Percentiles rank a stretch among this genome's conserved stretches.
These are phyloP conservation scores for Uria aalge DNA, from an alignment of 2,113 vertebrate genomes.

Conservation along the genomic window DNA sequence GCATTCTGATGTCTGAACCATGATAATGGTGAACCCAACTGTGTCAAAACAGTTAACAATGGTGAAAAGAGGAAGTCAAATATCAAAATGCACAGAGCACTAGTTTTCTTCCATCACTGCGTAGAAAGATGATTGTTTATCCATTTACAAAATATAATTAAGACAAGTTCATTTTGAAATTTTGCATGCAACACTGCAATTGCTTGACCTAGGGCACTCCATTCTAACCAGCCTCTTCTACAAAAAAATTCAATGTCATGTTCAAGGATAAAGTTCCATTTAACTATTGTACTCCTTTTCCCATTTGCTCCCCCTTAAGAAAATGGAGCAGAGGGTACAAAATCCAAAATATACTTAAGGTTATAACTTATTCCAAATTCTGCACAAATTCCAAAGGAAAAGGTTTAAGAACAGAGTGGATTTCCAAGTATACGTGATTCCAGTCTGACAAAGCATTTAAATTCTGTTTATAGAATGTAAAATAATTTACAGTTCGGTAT, in stretches of 20 bases:
- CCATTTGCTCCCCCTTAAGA: neutral
- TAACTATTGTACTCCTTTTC: neutral
- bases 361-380: slow-evolving; percentile 9
- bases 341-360: neutral
- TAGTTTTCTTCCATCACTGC: slow-evolving; percentile 72
- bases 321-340: slow-evolving; percentile 14
- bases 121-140: slow-evolving; percentile 80
- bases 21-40: slow-evolving; percentile 71
- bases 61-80: slow-evolving; percentile 74
- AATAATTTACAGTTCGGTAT: slow-evolving; percentile 14
- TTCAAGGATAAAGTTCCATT: slow-evolving; percentile 48
- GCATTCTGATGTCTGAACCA: slow-evolving; percentile 77
- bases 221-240: slow-evolving; percentile 77
- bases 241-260: slow-evolving; percentile 31
- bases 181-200: slow-evolving; percentile 80
- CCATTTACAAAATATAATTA: slow-evolving; percentile 80
- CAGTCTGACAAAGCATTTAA: neutral
- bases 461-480: neutral
- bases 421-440: neutral
- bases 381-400: slow-evolving; percentile 25
- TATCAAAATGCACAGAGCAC: slow-evolving; percentile 79
- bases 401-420: neutral
- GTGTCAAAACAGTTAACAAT: slow-evolving; percentile 74
- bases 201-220: slow-evolving; percentile 73
- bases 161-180: slow-evolving; percentile 66